Percentiles rank a stretch among this genome's conserved stretches.
Evolutionary conservation across 2,888 invertebrate species (phyloP).

Genomic region (Gordius sp.): DNA sequence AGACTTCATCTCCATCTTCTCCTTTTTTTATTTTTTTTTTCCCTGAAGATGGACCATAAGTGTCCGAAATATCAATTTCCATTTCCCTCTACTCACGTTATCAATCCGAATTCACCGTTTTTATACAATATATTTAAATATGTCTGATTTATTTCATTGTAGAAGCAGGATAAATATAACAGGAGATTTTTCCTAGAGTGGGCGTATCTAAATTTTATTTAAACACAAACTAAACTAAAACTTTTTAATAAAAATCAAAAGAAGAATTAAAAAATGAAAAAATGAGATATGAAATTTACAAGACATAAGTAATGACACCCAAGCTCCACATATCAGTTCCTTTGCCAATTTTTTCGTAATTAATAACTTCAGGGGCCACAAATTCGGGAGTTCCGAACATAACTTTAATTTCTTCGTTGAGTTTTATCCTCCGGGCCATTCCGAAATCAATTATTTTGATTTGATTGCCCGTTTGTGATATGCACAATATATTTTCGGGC

Average conservation of each 20-base stretch:
- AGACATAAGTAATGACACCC: constrained; percentile 83
- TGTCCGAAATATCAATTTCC: too few relatives aligned
- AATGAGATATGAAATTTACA: constrained; percentile 44
- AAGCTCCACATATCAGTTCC: constrained; percentile 97
- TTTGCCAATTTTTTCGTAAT: constrained; percentile 80
- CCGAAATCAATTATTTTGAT: constrained; percentile 98
- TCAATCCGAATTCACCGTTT: too few relatives aligned
- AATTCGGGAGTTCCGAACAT: constrained; percentile 94
- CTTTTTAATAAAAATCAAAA: background rate
- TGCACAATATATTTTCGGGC: constrained; percentile 91
- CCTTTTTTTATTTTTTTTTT: too few relatives aligned
- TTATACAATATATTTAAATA: too few relatives aligned
- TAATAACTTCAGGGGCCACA: constrained; percentile 90
- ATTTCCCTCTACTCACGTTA: too few relatives aligned
- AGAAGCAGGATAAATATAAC: too few relatives aligned
- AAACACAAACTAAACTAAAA: background rate
- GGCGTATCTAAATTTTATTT: constrained; percentile 16
- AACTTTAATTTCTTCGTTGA: constrained; percentile 57
- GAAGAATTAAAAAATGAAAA: background rate
- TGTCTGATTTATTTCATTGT: too few relatives aligned
- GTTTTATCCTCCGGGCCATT: constrained; percentile 65
- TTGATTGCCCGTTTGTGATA: constrained; percentile 78
- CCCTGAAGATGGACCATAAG: too few relatives aligned
- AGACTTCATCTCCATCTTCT: too few relatives aligned
- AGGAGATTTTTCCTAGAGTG: constrained; percentile 14